phyloP scores from a whole-genome alignment of 2,797 vertebrate species.

The Xiphorhynchus erythropygius region DNA sequence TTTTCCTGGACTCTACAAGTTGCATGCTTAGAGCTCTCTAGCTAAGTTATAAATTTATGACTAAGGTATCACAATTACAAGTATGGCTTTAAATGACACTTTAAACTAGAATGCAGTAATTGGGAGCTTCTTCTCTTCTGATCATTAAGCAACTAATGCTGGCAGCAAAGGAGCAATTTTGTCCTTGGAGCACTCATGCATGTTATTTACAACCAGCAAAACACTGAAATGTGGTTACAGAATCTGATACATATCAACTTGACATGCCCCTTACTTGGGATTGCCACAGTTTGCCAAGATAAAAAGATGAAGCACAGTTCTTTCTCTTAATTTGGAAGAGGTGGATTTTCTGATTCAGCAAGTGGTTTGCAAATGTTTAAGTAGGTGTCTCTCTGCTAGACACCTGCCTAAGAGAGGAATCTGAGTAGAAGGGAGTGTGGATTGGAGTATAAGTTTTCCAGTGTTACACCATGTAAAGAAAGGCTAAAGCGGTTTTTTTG shows the following conservation, averaged over 20 bases:
- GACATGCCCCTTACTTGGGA: constrained; percentile 14
- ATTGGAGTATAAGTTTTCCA: background rate
- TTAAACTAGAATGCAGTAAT: constrained; percentile 48
- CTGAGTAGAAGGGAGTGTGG: background rate
- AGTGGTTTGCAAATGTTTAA: background rate
- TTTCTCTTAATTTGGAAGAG: background rate
- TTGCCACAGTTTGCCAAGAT: background rate
- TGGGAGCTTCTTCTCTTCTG: constrained; percentile 63
- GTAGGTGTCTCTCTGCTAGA: background rate
- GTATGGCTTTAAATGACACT: constrained; percentile 48
- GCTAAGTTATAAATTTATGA: background rate
- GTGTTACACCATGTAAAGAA: background rate
- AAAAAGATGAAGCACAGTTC: background rate
- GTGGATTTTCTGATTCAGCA: constrained; percentile 1
- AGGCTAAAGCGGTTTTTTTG: background rate
- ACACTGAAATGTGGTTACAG: background rate
- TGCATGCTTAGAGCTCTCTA: background rate
- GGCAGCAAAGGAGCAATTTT: constrained; percentile 56
- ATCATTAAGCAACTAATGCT: constrained; percentile 60
- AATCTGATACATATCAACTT: constrained; percentile 20
- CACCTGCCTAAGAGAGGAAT: background rate
- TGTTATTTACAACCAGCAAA: constrained; percentile 61
- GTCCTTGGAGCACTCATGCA: constrained; percentile 7
- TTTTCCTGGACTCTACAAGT: background rate
- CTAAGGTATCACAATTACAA: constrained; percentile 50